Conservation (phyloP, 1,140 invertebrate genomes). For the Streblospio benedicti region DNA sequence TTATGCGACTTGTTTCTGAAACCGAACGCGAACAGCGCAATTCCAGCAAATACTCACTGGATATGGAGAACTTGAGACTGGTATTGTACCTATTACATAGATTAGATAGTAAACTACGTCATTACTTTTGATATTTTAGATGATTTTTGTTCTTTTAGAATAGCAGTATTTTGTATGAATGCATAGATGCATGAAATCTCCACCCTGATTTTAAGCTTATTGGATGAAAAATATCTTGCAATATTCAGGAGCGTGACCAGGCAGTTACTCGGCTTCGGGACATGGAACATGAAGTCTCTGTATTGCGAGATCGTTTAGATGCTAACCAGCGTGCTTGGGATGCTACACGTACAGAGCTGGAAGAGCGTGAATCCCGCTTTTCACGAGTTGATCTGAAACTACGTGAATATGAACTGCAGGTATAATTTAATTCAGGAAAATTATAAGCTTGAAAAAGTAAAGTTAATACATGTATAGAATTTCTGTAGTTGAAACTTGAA, state of each 20-base stretch:
- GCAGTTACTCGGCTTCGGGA: conserved; percentile 29
- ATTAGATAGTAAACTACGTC: not conserved
- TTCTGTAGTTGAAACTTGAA: too few relatives aligned
- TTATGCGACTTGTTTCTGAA: conserved; percentile 45
- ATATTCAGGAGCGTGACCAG: conserved; percentile 40
- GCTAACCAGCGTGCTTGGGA: conserved; percentile 36
- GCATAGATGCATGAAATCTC: not conserved
- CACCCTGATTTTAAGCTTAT: not conserved
- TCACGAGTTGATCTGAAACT: conserved; percentile 13
- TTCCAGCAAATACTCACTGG: conserved; percentile 31
- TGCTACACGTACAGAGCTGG: conserved; percentile 37
- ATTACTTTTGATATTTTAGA: not conserved
- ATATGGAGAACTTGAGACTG: conserved; percentile 37
- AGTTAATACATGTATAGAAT: too few relatives aligned
- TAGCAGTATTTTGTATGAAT: not conserved
- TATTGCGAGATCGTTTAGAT: conserved; percentile 38
- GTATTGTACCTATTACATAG: conserved; percentile 20
- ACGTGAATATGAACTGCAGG: not conserved
- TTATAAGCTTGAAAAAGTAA: too few relatives aligned
- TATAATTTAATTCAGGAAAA: too few relatives aligned
- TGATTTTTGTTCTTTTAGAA: not conserved
- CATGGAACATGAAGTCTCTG: conserved; percentile 34
- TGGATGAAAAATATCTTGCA: not conserved
- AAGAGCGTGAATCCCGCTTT: conserved; percentile 31
- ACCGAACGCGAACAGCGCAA: conserved; percentile 42